Conservation (phyloP, 2,888 invertebrate genomes). For the Phytoseiulus persimilis region DNA sequence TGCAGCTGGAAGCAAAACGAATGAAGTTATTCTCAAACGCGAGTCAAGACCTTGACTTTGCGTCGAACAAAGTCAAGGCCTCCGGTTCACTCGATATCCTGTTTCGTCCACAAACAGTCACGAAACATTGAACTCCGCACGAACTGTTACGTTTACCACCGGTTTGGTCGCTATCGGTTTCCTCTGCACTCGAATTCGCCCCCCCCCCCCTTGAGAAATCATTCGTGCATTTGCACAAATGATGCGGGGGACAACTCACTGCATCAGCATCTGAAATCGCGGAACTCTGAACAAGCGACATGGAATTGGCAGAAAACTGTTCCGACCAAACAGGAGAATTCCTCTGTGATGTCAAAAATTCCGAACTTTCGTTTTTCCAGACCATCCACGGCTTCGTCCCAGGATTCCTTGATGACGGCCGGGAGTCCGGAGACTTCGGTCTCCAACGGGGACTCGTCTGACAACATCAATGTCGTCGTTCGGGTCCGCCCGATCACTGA, state of each 20-base stretch:
- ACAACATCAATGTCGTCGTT: constrained; percentile 80
- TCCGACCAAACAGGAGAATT: too few relatives aligned
- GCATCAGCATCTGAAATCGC: too few relatives aligned
- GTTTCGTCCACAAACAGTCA: neutral
- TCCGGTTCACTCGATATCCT: neutral
- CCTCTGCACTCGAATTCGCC: too few relatives aligned
- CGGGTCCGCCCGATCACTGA: constrained; percentile 74
- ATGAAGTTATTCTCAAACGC: neutral
- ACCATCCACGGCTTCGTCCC: constrained; percentile 34
- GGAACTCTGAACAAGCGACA: too few relatives aligned
- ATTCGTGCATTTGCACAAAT: too few relatives aligned
- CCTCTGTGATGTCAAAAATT: neutral
- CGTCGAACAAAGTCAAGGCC: neutral
- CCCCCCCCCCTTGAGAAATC: too few relatives aligned
- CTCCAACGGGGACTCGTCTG: constrained; percentile 48
- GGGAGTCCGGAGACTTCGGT: constrained; percentile 30
- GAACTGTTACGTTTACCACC: neutral
- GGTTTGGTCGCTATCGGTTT: neutral
- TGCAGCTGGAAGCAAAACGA: neutral
- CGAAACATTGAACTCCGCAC: neutral
- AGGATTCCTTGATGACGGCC: constrained; percentile 36
- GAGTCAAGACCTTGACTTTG: neutral
- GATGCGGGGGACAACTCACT: too few relatives aligned
- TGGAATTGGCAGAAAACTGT: too few relatives aligned
- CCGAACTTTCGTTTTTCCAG: neutral